Evolutionary conservation across 2,113 vertebrate genomes (phyloP).

Genomic region (Telmatochromis sp.): DNA sequence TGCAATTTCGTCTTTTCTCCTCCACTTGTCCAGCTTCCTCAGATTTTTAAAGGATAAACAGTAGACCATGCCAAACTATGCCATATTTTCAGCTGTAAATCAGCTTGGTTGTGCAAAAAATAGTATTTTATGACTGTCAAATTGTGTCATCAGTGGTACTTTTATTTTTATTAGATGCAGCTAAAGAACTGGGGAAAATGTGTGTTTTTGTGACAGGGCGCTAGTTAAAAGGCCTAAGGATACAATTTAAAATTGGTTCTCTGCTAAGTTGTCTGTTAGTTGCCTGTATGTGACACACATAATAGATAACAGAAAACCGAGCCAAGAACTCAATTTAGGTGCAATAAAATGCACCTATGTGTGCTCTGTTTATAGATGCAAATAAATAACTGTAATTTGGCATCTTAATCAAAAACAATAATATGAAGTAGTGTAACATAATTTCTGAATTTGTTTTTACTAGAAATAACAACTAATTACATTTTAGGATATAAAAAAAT

Average conservation of each 20-base stretch:
- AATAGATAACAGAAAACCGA: not conserved
- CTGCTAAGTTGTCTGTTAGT: not conserved
- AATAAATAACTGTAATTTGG: not conserved
- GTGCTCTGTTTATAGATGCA: not conserved
- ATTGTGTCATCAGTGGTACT: not conserved
- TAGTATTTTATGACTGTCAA: not conserved
- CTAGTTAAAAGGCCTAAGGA: not conserved
- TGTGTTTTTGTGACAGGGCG: not conserved
- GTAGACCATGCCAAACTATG: not conserved
- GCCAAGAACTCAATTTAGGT: not conserved
- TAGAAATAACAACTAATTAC: rapidly evolving
- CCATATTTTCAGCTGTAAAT: not conserved
- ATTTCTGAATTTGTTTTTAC: not conserved
- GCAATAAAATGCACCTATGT: not conserved
- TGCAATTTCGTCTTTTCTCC: not conserved
- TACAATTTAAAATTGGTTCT: not conserved
- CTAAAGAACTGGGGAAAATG: not conserved
- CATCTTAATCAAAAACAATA: not conserved
- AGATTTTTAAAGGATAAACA: not conserved
- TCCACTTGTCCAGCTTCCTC: not conserved
- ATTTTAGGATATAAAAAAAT: not conserved
- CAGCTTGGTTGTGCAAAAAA: not conserved
- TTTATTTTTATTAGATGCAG: not conserved
- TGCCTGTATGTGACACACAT: not conserved
- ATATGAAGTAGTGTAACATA: not conserved